Conservation (phyloP, 2,797 vertebrate species). For the Pangasius macronema region DNA sequence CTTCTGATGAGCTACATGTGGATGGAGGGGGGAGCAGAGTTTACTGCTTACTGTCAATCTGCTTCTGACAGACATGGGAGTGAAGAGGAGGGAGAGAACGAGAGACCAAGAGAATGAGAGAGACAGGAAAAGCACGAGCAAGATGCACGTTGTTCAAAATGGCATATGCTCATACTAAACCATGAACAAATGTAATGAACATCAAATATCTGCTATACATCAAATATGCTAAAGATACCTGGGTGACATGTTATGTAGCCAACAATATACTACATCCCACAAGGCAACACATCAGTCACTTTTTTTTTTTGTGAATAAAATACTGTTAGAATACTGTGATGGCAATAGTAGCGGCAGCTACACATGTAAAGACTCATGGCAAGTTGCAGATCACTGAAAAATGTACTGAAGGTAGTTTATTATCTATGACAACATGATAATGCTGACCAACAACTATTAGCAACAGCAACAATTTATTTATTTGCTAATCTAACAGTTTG, state of each 20-base stretch:
- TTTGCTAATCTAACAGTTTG: background rate
- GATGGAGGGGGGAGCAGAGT: background rate
- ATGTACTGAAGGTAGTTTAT: background rate
- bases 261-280: background rate
- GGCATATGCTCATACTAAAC: background rate
- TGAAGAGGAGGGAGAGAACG: background rate
- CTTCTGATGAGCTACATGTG: slow-evolving; percentile 34
- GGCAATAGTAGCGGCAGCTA: too few species aligned
- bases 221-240: background rate
- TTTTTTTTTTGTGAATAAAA: background rate
- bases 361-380: background rate
- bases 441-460: background rate
- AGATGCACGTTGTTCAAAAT: background rate
- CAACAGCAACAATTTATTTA: background rate
- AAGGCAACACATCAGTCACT: background rate
- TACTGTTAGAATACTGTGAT: background rate
- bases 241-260: background rate
- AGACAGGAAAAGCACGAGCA: background rate
- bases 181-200: background rate
- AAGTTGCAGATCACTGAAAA: background rate
- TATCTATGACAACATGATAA: background rate
- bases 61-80: background rate
- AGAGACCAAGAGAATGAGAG: background rate
- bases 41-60: slow-evolving; percentile 37
- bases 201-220: background rate